phyloP scores from a whole-genome alignment of 1,140 invertebrate species.

The Wiebesia pumilae region DNA sequence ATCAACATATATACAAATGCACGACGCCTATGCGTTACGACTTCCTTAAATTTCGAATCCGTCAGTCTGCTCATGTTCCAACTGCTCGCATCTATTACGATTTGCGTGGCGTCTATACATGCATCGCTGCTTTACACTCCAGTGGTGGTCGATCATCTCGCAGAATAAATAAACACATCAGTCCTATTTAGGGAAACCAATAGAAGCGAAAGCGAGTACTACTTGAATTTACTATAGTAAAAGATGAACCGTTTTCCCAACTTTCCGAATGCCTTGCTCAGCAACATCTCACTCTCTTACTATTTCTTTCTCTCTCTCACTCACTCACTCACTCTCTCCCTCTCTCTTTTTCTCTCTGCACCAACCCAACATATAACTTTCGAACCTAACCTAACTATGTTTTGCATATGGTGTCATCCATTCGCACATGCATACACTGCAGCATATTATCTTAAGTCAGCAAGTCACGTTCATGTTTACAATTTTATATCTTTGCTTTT shows the following conservation, averaged over 20 bases:
- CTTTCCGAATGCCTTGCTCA: background rate
- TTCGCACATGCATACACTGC: background rate
- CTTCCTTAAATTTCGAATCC: slow-evolving; percentile 6
- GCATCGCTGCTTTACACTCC: too few relatives aligned
- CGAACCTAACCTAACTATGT: slow-evolving; percentile 14
- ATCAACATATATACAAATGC: background rate
- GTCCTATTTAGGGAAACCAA: slow-evolving; percentile 6
- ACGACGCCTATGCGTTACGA: background rate
- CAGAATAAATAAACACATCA: slow-evolving; percentile 38
- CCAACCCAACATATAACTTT: background rate
- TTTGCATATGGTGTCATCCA: background rate
- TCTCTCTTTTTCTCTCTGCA: too few relatives aligned
- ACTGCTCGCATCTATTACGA: too few relatives aligned
- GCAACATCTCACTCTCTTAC: background rate
- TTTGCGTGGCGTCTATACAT: too few relatives aligned
- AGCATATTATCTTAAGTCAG: background rate
- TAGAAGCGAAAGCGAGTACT: too few relatives aligned
- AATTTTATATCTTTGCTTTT: background rate
- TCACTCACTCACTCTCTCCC: too few relatives aligned
- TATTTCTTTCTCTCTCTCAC: too few relatives aligned
- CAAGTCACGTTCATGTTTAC: background rate
- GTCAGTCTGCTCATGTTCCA: too few relatives aligned
- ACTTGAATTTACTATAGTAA: too few relatives aligned
- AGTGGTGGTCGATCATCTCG: background rate
- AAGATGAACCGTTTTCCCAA: slow-evolving; percentile 19